Conservation (phyloP, 2,888 invertebrate species). For the Synergus gifuensis region DNA sequence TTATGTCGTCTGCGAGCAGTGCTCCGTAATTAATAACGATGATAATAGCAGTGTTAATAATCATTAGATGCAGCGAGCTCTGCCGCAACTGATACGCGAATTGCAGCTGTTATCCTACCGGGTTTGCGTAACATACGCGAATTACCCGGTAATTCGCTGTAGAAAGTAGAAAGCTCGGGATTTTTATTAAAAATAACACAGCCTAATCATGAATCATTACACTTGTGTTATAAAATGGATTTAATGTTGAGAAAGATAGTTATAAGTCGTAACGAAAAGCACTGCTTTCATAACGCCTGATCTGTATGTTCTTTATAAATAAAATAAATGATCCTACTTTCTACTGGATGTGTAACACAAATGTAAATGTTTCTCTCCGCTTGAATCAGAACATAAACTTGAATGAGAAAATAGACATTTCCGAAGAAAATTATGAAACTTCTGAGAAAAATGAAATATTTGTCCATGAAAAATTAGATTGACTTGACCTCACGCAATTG, state of each 20-base stretch:
- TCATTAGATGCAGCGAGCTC: background rate
- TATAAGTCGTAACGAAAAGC: conserved; percentile 1
- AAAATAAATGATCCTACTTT: conserved; percentile 2
- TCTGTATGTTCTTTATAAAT: background rate
- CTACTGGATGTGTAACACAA: background rate
- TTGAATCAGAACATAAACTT: background rate
- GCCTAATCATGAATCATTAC: conserved; percentile 28
- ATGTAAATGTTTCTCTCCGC: too few relatives aligned
- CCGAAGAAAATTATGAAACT: too few relatives aligned
- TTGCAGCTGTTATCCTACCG: conserved; percentile 24
- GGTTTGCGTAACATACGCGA: conserved; percentile 10
- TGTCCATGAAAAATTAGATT: background rate
- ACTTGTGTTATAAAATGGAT: conserved; percentile 16
- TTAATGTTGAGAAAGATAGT: conserved; percentile 24
- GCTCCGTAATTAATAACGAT: background rate
- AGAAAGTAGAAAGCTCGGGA: conserved; percentile 25
- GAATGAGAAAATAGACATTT: background rate
- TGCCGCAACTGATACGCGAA: background rate
- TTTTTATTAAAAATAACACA: background rate
- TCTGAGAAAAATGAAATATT: background rate
- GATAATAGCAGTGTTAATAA: conserved; percentile 28
- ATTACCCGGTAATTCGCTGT: conserved; percentile 5
- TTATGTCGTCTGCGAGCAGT: background rate
- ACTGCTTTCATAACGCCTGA: conserved; percentile 6
- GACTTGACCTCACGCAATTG: background rate